Base-by-base conservation (phyloP, 2,888 invertebrate genomes). In the Diloba caeruleocephala region DNA sequence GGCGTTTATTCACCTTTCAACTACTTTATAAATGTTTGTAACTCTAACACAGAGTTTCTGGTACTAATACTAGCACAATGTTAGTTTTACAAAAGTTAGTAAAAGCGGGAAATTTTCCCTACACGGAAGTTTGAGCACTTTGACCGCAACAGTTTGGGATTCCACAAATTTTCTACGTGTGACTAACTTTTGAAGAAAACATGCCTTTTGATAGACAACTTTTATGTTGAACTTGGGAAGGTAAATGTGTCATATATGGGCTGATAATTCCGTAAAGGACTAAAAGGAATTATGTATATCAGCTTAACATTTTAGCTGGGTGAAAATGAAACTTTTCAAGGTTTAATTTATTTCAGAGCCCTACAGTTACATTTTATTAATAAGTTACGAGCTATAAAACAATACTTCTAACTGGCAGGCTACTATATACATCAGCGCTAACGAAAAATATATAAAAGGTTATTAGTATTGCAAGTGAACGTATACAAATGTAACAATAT, bases 181-280 rank as follows among this genome's bases (percentile, higher is more conserved):
- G 50, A 55, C 42, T 36, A 51, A 68, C 32, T 71, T 71, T 26
- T 12, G 0, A 57, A 62, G 64, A 62, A 68, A 57, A 72, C 68
- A 72, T 72, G 28, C 53, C 57, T 54, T 72, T 57, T 68, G 49
- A 62, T 46, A 62, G 48, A 54, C 73, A 42, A 56, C 37, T 72
- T 46, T 28, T 19, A 12, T 2, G 57, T 43, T 28, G 28, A 28
- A 67, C 29, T 60, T 51, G 26, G 23, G 26, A 14, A 28, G 23
- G 38, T 65, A 12, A 41, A 36, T 41, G 19, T 25, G 15, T 28
- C 38, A 7, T 37, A 8, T 41, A 42, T 21, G 25, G 60, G 19
- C 32, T 48, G 32, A 28, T 26, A 25, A 21, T 29, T 3, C 14
- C 3, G 7, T 5, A 59, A 59, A 28, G 17, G 32, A 17, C n/a